Base-by-base conservation (phyloP, 2,888 invertebrate genomes). In the Lysandra coridon region DNA sequence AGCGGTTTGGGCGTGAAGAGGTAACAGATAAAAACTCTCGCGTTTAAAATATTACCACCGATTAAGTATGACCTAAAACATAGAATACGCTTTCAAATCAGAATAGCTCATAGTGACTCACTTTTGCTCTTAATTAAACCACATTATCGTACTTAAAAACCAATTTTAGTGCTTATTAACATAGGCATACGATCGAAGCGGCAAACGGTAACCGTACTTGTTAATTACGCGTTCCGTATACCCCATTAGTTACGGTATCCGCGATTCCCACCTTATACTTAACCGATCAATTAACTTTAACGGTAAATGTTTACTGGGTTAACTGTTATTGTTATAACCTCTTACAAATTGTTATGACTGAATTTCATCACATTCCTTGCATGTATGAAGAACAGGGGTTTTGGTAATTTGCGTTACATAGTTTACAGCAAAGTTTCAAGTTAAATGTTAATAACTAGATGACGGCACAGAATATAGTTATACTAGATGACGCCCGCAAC, bases 311-410 rank as follows among this genome's bases (percentile, higher is more conserved):
- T 69, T 14, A 76, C 76, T 76, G 57, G 76, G 75, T 57, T 76
- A 53, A 76, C 76, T 53, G 76, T 53, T 76, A 57, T 76, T 14
- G 57, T 49, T 75, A 23, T 53, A 57, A 76, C 76, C 76, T 76
- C 76, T 49, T 33, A 12, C 5, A 62, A 64, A 69, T 14, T 14
- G 69, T 69, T 64, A 64, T 30, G 37, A 33, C 30, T 33, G 5
- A 69, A 69, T 69, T 69, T 69, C 33, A 69, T 33, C 33, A 69
- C 69, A 33, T 33, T 33, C 3, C 12, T 33, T 30, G 23, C 10
- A 5, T 40, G 3, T 2, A 37, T 37, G 23, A 23, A 23, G 23
- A 23, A 23, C n/a, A 37, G 1, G 40, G 40, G 6, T 40, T 40
- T 40, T 40, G 40, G 6, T 40, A 40, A 40, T 6, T 40, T 40